These are phyloP conservation scores for Noctua pronuba DNA, from an alignment of 2,888 invertebrate species.

Conservation along the genomic window DNA sequence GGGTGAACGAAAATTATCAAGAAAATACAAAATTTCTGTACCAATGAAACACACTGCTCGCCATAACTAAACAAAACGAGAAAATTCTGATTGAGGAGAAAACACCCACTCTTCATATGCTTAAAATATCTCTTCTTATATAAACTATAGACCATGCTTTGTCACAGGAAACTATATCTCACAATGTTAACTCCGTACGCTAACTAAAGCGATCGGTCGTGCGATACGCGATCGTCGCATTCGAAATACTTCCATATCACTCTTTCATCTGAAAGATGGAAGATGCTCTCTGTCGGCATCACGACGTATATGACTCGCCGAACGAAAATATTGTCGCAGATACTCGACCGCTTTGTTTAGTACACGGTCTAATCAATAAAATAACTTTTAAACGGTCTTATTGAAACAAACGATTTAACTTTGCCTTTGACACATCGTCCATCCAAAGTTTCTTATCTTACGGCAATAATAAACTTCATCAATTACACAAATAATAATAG, in stretches of 20 bases:
- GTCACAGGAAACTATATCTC: not conserved
- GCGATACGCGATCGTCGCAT: no score
- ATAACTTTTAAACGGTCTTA: not conserved
- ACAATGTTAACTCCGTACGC: not conserved
- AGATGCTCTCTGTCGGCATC: not conserved
- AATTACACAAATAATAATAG: constrained; percentile 10
- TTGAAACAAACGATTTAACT: constrained; percentile 9
- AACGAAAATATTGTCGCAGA: not conserved
- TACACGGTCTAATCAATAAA: not conserved
- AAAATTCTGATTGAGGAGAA: not conserved
- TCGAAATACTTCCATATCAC: no score
- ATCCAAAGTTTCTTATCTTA: not conserved
- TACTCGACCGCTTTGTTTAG: not conserved
- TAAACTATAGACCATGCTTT: not conserved
- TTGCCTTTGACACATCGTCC: constrained; percentile 6
- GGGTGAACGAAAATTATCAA: no score
- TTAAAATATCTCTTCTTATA: not conserved
- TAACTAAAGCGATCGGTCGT: not conserved
- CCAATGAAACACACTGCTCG: no score
- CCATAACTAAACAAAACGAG: not conserved
- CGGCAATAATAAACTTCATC: constrained; percentile 9
- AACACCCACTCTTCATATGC: not conserved
- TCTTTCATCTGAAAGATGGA: no score
- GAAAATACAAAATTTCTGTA: no score
- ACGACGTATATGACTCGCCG: not conserved